Percentiles rank a stretch among this genome's conserved stretches.
Evolutionary conservation across 2,113 vertebrate genomes (phyloP).

Genomic region (Bombycilla garrulus): DNA sequence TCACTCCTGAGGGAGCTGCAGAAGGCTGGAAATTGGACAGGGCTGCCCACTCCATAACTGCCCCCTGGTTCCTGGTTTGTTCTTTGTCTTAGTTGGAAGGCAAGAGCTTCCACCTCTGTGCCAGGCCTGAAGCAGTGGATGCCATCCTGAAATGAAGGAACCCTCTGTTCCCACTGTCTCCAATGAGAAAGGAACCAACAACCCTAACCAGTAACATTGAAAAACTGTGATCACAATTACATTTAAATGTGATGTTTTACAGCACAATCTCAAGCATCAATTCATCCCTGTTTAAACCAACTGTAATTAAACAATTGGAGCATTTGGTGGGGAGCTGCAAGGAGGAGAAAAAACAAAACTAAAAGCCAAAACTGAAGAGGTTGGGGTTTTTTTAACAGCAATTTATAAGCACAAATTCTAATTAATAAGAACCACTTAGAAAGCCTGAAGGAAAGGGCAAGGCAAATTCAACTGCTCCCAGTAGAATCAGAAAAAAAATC

Average conservation of each 20-base stretch:
- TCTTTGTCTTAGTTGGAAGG: neutral
- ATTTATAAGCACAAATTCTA: constrained; percentile 21
- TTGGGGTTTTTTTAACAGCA: neutral
- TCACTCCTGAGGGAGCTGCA: neutral
- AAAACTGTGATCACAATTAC: neutral
- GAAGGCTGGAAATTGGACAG: neutral
- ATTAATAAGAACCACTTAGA: neutral
- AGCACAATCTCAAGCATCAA: neutral
- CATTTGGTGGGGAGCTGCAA: neutral
- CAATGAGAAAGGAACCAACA: neutral
- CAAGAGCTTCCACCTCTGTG: neutral
- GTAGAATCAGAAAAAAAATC: constrained; percentile 31
- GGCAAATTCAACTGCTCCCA: constrained; percentile 21
- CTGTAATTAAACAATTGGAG: neutral
- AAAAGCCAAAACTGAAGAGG: neutral
- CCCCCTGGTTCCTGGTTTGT: neutral
- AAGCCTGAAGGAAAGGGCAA: constrained; percentile 33
- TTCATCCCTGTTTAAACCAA: neutral
- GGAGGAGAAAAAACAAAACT: neutral
- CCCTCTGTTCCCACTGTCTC: neutral
- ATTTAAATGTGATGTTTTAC: neutral
- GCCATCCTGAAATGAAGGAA: neutral
- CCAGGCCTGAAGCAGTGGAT: neutral
- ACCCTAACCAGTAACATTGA: neutral
- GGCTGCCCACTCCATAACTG: neutral